These are phyloP conservation scores for Drosophila equinoxialis DNA, from an alignment of 1,140 invertebrate species.

Conservation along the genomic window DNA sequence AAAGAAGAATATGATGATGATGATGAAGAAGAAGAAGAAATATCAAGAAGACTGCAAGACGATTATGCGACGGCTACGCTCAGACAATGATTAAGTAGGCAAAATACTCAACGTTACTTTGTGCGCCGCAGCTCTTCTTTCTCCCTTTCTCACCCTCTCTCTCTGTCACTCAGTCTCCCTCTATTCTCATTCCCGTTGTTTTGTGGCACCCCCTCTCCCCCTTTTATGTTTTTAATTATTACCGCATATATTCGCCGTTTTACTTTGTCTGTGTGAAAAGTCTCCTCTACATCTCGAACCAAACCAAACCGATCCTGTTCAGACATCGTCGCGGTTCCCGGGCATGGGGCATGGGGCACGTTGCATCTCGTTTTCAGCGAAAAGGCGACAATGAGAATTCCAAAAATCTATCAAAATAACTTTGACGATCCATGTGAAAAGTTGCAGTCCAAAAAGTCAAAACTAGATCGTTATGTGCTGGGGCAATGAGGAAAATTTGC, in stretches of 20 bases:
- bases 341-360: too few species aligned
- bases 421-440: background rate
- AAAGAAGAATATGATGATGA: constrained; percentile 3
- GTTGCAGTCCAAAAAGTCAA: too few species aligned
- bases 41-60: constrained; percentile 2
- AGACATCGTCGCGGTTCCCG: background rate
- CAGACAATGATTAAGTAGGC: constrained; percentile 81
- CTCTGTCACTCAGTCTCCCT: constrained; percentile 1
- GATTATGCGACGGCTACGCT: constrained; percentile 34
- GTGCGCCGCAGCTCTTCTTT: background rate
- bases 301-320: background rate
- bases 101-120: constrained; percentile 55
- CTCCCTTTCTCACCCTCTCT: background rate
- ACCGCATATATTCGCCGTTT: constrained; percentile 44
- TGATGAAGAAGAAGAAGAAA: background rate
- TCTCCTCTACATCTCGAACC: background rate
- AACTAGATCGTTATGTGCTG: too few species aligned
- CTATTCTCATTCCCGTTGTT: constrained; percentile 35
- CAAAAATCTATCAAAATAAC: background rate
- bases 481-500: too few species aligned
- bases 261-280: constrained; percentile 56
- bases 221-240: constrained; percentile 79
- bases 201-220: constrained; percentile 21
- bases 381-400: background rate
- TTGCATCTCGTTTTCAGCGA: background rate